Evolutionary conservation across 2,888 invertebrate species (phyloP), one percentile per base, ranked within the genome.

Genomic region (Drosophila limbata): DNA sequence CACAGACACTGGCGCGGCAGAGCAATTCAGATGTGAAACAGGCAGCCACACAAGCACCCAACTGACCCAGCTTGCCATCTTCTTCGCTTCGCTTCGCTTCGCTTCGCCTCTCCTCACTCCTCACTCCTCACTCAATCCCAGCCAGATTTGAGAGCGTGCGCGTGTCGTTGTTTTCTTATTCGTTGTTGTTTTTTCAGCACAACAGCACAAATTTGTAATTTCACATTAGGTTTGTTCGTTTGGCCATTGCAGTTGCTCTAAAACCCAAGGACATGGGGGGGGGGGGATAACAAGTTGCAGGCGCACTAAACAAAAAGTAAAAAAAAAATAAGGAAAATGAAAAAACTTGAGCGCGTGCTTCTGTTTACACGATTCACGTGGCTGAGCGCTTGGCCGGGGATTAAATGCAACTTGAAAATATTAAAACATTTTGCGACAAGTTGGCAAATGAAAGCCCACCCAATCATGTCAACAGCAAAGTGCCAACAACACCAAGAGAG

Each of bases 341-440:
- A 6, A 33, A 17, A 67, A 57, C 50, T 68, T 17, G 9, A 71
- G 64, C 84, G 87, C 87, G 87, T 86, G 85, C 84, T 61, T 53
- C 67, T 86, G 84, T 88, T 86, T 88, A 79, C 82, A 70, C 64
- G 66, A 80, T 77, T 88, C 85, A 85, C 88, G 85, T 86, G 85
- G 78, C 87, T 79, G 63, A 62, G 55, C 78, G 74, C 60, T 59
- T 39, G 84, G 68, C 71, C 61, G 66, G 69, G 84, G 85, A 86
- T 86, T 86, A 88, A 86, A 87, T 84, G 81, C 89, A 86, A 87
- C 89, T 86, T 87, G 84, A 86, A 85, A 86, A 86, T 86, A 88
- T 88, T 86, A 86, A 86, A 86, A 86, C 85, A 86, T 86, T 86
- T 87, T 87, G 89, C 87, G 89, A 88, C 85, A 88, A 88, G 85